Conservation (phyloP, 2,113 vertebrate species). For the Cavia aperea region DNA sequence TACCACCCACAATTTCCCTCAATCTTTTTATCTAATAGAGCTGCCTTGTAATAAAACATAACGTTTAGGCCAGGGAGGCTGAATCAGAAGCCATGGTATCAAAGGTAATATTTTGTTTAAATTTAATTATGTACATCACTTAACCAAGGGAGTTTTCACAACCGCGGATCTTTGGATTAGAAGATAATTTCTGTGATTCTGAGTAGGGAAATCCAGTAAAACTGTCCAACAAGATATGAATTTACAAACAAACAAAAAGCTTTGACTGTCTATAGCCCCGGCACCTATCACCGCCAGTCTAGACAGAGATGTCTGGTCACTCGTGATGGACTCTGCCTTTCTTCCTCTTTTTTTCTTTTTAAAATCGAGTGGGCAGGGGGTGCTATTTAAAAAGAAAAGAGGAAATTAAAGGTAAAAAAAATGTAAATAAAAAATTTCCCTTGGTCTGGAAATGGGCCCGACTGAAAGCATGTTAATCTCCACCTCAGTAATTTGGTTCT, state of each 20-base stretch:
- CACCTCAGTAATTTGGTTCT: slow-evolving; percentile 99
- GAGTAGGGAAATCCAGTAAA: not conserved
- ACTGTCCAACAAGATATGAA: not conserved
- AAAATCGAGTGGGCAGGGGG: not conserved
- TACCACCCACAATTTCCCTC: not conserved
- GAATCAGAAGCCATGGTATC: not conserved
- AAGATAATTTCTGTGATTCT: not conserved
- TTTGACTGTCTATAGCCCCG: not conserved
- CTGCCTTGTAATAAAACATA: slow-evolving; percentile 6
- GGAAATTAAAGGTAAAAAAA: slow-evolving; percentile 94
- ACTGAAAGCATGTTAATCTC: slow-evolving; percentile 98
- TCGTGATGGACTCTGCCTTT: slow-evolving; percentile 30
- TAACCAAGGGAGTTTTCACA: not conserved
- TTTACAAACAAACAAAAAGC: slow-evolving; percentile 1
- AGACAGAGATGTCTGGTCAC: slow-evolving; percentile 31
- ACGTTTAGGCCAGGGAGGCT: not conserved
- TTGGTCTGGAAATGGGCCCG: slow-evolving; percentile 92
- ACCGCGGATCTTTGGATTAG: not conserved
- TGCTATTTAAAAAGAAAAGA: slow-evolving; percentile 66
- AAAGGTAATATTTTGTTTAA: not conserved
- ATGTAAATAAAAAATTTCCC: slow-evolving; percentile 93
- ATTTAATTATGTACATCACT: slow-evolving; percentile 15
- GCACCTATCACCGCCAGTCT: not conserved
- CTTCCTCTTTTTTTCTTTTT: not conserved
- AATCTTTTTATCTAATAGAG: not conserved